Evolutionary conservation across 2,888 invertebrate species (phyloP).

Genomic region (Pyrrhosoma nymphula): DNA sequence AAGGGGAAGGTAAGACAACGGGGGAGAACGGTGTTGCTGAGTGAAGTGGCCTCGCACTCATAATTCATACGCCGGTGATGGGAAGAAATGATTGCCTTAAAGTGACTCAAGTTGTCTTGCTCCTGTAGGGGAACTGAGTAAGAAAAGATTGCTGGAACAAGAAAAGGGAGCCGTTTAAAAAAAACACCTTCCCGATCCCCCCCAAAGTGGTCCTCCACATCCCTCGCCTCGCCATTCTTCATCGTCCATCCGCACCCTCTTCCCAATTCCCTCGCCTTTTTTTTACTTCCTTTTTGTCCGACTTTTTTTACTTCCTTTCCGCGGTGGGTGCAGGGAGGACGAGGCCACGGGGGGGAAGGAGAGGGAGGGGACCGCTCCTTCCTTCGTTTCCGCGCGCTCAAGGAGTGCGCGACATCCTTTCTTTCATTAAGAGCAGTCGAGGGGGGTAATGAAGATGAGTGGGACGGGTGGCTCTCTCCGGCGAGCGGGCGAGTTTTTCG

Average conservation of each 20-base stretch:
- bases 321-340: slow-evolving; percentile 69
- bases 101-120: slow-evolving; percentile 63
- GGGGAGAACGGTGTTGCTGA: not conserved
- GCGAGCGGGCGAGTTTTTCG: slow-evolving; percentile 15
- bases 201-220: not conserved
- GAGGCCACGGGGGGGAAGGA: slow-evolving; percentile 71
- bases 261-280: not conserved
- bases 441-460: slow-evolving; percentile 64
- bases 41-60: slow-evolving; percentile 19
- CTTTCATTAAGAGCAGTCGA: slow-evolving; percentile 58
- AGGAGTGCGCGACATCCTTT: slow-evolving; percentile 74
- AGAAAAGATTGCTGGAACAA: slow-evolving; percentile 47
- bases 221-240: not conserved
- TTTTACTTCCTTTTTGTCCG: not conserved
- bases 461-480: not conserved
- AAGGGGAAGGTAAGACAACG: not conserved
- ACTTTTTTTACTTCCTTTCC: slow-evolving; percentile 71
- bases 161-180: slow-evolving; percentile 44
- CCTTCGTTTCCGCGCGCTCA: slow-evolving; percentile 54
- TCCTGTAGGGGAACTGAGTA: not conserved
- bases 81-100: slow-evolving; percentile 61
- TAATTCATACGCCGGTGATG: slow-evolving; percentile 23
- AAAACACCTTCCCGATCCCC: not conserved
- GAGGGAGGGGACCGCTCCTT: slow-evolving; percentile 74
- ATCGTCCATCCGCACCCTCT: not conserved